phyloP scores from a whole-genome alignment of 30 jellyfish, hydroid and myxozoan genomes.

The Nemopilema nomurai region DNA sequence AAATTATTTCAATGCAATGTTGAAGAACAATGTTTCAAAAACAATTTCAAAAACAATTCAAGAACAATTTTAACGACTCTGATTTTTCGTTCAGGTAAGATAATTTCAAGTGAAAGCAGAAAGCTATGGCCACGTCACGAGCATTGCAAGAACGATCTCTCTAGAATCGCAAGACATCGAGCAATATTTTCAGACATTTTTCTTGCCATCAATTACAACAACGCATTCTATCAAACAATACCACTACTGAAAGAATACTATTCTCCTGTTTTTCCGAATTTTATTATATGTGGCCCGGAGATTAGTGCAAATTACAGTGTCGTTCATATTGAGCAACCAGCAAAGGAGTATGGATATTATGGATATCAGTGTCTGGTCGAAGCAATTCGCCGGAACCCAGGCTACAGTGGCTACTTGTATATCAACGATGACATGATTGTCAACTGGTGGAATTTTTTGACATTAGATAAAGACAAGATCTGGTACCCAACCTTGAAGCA shows the following conservation, averaged over 20 bases:
- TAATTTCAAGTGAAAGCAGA: background rate
- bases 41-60: too few species aligned
- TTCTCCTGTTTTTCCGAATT: conserved; percentile 45
- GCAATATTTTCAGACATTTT: conserved; percentile 9
- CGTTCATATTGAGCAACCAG: conserved; percentile 8
- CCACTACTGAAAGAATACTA: conserved; percentile 28
- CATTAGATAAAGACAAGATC: conserved; percentile 25
- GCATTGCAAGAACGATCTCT: background rate
- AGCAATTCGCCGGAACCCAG: conserved; percentile 61
- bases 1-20: too few species aligned
- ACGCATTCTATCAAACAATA: conserved; percentile 38
- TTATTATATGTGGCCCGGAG: conserved; percentile 57
- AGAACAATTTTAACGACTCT: too few species aligned
- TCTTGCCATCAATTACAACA: conserved; percentile 64
- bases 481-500: conserved; percentile 35
- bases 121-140: background rate
- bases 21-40: too few species aligned
- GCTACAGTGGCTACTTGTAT: conserved; percentile 51
- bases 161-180: background rate
- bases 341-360: conserved; percentile 43
- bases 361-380: conserved; percentile 56
- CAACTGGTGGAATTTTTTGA: conserved; percentile 63
- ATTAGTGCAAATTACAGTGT: conserved; percentile 1
- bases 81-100: too few species aligned
- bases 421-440: conserved; percentile 67